Conservation (phyloP, 2,888 invertebrate genomes). For the Tricholauxania praeusta region DNA sequence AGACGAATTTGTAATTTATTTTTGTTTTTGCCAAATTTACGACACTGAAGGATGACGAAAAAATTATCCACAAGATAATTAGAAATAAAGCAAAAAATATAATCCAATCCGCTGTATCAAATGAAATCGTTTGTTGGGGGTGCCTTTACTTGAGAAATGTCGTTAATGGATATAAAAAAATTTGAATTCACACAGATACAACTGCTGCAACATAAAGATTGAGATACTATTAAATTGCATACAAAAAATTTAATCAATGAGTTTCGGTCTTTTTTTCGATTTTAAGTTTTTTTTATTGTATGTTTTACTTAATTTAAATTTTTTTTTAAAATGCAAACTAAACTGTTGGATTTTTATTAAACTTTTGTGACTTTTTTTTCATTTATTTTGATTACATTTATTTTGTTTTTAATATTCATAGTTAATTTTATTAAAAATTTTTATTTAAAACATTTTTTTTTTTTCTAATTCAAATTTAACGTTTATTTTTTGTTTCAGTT, state of each 20-base stretch:
- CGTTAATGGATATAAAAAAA: neutral
- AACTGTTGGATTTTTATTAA: no score
- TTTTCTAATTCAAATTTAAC: constrained; percentile 19
- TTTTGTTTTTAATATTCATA: neutral
- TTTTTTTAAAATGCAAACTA: no score
- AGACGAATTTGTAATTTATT: no score
- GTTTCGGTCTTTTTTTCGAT: neutral
- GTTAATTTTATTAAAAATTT: neutral
- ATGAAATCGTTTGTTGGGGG: no score
- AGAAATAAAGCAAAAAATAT: no score
- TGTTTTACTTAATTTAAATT: constrained; percentile 18
- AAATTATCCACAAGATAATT: neutral
- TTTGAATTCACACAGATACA: constrained; percentile 9
- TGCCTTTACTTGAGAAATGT: no score
- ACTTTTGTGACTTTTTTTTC: neutral
- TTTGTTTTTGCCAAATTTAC: neutral
- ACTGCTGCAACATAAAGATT: neutral
- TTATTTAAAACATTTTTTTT: neutral
- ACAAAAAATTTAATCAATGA: constrained; percentile 1
- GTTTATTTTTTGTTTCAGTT: neutral
- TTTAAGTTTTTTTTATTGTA: constrained; percentile 10
- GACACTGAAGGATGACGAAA: constrained; percentile 14
- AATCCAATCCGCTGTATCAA: no score
- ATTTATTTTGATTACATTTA: neutral
- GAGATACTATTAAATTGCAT: neutral